Evolutionary conservation across 2,113 vertebrate species (phyloP), one percentile per base, ranked within the genome.

Genomic region (Neotoma lepida): DNA sequence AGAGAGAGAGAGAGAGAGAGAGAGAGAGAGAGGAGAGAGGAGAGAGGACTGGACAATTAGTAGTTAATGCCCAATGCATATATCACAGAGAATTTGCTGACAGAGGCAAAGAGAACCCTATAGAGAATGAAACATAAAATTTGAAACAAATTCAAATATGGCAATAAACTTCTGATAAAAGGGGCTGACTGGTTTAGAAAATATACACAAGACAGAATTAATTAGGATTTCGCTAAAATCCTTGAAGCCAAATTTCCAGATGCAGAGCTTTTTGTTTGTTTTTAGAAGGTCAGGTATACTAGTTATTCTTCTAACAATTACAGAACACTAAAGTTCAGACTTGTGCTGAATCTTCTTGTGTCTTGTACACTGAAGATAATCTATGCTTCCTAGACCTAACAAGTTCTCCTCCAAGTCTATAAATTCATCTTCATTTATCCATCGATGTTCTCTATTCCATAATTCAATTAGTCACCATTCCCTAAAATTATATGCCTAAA

Each of bases 371-470:
- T 39, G 46, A 85, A 86, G 61, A 85, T 58, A 76, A 66, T 81
- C 10, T 66, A 15, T 54, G 24, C 2, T 84, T 73, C 0, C 10
- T 54, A 15, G 56, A 88, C 77, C 82, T 91, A 89, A 61, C 12
- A 70, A 88, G 14, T 63, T 89, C 8, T 35, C 88, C 84, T 46
- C 24, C 15, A 56, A 35, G 35, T 74, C 86, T 12, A 73, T 86
- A 82, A 71, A 78, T 70, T 85, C 7, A 81, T 51, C 20, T 61
- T 64, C 56, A 35, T 39, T 30, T 15, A 68, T 51, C 22, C 49
- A 61, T 84, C 17, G 92, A 81, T 58, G 4, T 93, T 95, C 91
- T 86, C 30, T 39, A 58, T 64, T 63, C 13, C 30, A 80, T 70
- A 49, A 30, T 1, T 30, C 70, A 89, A 84, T 77, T 14, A 7